A percentile compares a stretch with the other conserved stretches of the same genome.
Conservation (phyloP, 1,140 invertebrate species). For the Nasonia longicornis region DNA sequence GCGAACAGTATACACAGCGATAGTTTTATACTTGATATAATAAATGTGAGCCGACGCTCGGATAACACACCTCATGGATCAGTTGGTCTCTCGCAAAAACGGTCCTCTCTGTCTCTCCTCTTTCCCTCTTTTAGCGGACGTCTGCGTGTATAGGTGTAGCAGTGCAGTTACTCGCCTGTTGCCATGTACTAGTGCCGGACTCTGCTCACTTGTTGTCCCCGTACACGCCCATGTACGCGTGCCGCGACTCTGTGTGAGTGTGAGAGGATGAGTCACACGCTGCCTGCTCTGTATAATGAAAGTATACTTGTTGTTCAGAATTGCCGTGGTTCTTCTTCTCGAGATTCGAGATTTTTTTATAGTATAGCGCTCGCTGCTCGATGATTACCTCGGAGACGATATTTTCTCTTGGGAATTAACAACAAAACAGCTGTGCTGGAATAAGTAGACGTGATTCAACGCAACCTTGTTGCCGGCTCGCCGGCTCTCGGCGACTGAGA, state of each 20-base stretch:
- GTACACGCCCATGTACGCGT: slow-evolving; percentile 24
- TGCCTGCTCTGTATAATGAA: neutral
- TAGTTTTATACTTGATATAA: neutral
- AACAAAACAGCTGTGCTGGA: neutral
- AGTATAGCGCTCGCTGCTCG: neutral
- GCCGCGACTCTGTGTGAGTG: neutral
- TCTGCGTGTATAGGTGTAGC: neutral
- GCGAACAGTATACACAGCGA: too few relatives aligned
- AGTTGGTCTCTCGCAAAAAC: slow-evolving; percentile 2
- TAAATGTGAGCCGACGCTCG: neutral
- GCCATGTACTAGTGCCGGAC: slow-evolving; percentile 4
- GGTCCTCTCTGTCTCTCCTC: neutral
- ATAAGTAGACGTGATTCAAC: neutral
- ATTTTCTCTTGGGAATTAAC: too few relatives aligned
- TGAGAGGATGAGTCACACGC: slow-evolving; percentile 1
- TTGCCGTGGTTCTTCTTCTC: too few relatives aligned
- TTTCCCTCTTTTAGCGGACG: neutral
- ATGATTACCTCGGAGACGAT: neutral
- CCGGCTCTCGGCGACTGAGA: neutral
- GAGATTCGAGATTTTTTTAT: too few relatives aligned
- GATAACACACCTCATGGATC: slow-evolving; percentile 3
- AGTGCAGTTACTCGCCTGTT: slow-evolving; percentile 14
- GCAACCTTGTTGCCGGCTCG: slow-evolving; percentile 16
- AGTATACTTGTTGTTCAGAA: neutral
- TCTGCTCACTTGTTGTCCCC: neutral